Conservation (phyloP, 2,888 invertebrate genomes). For the Diplazon laetatorius region DNA sequence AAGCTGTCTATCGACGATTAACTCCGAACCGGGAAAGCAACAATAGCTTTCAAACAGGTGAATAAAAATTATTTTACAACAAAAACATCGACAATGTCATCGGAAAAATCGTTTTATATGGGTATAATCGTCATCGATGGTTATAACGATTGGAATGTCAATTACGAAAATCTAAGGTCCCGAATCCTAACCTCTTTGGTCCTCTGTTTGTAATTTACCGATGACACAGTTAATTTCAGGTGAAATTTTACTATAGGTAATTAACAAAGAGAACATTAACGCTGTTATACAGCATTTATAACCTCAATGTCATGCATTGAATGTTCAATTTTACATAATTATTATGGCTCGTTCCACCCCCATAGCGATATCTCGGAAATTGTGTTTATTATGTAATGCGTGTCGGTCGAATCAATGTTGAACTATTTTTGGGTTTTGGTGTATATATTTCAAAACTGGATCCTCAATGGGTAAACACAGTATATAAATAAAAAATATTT, state of each 20-base stretch:
- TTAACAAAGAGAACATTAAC: neutral
- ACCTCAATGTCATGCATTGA: neutral
- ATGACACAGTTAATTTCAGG: neutral
- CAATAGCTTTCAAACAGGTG: slow-evolving; percentile 35
- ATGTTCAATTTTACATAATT: neutral
- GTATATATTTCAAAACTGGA: slow-evolving; percentile 33
- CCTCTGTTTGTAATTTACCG: neutral
- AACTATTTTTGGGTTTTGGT: slow-evolving; percentile 36
- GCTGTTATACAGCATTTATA: neutral
- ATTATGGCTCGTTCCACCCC: neutral
- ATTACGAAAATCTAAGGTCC: neutral
- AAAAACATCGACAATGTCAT: neutral
- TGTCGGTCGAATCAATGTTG: slow-evolving; percentile 36
- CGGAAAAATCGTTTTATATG: neutral
- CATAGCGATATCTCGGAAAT: slow-evolving; percentile 4
- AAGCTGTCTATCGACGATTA: neutral
- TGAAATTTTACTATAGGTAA: neutral
- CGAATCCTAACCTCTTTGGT: slow-evolving; percentile 18
- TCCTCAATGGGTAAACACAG: no score
- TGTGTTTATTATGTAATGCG: slow-evolving; percentile 49
- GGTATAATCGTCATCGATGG: neutral
- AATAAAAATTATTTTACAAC: slow-evolving; percentile 8
- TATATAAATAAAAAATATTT: neutral
- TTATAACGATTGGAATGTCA: neutral
- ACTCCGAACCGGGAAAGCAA: slow-evolving; percentile 13